Evolutionary conservation across 2,888 invertebrate species (phyloP), one percentile per base, ranked within the genome.

Genomic region (Drosophila algonquin): DNA sequence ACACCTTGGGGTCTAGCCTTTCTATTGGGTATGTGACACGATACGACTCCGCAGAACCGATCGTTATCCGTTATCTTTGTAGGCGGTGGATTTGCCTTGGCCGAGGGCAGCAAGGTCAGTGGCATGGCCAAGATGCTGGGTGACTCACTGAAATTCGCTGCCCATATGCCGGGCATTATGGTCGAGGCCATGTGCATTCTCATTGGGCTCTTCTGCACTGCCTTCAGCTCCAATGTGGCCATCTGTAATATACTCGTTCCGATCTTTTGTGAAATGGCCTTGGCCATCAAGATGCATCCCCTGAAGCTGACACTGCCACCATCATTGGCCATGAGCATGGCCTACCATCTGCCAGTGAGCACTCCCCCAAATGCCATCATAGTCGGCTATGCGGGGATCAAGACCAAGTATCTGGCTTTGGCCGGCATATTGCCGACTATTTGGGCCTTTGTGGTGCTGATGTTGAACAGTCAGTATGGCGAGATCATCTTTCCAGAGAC

Each of bases 281-380:
- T 95, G 1, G 94, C 93, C 0, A 93, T 96, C 54, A 91, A 93
- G 77, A 93, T 97, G 58, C 97, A 98, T 92, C 98, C 98, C 0
- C 93, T 98, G 58, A 96, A 96, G 91, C 93, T 98, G 90, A 97
- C 98, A 95, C 93, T 98, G 78, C 97, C 98, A 0, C 96, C 97
- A 0, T 94, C 97, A 0, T 92, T 98, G 18, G 95, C 96, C 5
- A 96, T 97, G 87, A 97, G 97, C 48, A 97, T 97, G 93, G 97
- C 96, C 1, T 97, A 97, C 93, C 96, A 97, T 94, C 93, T 98
- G 91, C 98, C 98, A 0, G 98, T 98, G 7, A 98, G 97, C 24
- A 98, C 98, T 0, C 98, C 98, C 1, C 97, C 98, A 5, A 98
- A 98, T 92, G 98, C 98, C 1, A 97, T 98, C 69, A 97, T 96